Evolutionary conservation across 2,888 invertebrate species (phyloP).

Genomic region (Plebejus melissa): DNA sequence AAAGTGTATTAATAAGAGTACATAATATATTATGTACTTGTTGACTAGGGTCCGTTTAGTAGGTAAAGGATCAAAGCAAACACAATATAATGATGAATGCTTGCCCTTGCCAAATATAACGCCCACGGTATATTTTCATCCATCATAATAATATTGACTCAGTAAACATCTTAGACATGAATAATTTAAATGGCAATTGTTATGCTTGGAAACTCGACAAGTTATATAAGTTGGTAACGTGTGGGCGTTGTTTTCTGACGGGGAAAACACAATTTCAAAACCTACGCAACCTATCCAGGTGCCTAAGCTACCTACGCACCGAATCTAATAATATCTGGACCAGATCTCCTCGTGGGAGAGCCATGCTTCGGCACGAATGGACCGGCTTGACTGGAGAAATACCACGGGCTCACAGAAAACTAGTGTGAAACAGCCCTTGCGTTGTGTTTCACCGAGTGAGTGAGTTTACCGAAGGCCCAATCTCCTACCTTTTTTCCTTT

Average conservation of each 20-base stretch:
- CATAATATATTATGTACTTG: not conserved
- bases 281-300: not conserved
- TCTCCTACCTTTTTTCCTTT: no score
- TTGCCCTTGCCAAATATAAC: not conserved
- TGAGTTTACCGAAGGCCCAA: no score
- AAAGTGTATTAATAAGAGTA: not conserved
- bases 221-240: constrained; percentile 8
- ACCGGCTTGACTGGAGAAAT: no score
- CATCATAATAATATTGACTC: constrained; percentile 17
- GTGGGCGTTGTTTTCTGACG: constrained; percentile 15
- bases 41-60: not conserved
- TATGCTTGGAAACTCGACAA: constrained; percentile 23
- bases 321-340: not conserved
- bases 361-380: no score
- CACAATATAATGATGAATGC: not conserved
- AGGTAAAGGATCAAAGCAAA: not conserved
- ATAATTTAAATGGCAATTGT: constrained; percentile 20
- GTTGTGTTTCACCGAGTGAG: no score
- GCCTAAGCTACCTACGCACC: not conserved
- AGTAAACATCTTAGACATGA: constrained; percentile 5
- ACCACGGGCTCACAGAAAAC: no score
- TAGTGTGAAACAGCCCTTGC: no score
- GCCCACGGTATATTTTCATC: constrained; percentile 8
- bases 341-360: no score
- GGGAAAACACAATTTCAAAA: not conserved